Percentiles rank a stretch among this genome's conserved stretches.
These are phyloP conservation scores for Apaloderma vittatum DNA, from an alignment of 2,113 vertebrate species.

Conservation along the genomic window DNA sequence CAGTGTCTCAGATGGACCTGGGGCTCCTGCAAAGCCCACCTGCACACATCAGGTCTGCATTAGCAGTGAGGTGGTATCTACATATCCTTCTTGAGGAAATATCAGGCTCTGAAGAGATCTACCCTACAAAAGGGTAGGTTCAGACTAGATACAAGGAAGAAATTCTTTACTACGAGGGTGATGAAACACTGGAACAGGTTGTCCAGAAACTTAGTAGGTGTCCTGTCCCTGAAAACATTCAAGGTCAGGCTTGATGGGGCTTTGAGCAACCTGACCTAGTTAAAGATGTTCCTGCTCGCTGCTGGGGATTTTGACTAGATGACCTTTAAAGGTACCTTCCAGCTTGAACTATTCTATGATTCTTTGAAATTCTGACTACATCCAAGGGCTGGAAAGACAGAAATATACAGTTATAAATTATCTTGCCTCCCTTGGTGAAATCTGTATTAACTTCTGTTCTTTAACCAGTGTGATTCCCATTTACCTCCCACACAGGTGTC, in stretches of 20 bases:
- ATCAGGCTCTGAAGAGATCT: not conserved
- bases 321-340: not conserved
- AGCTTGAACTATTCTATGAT: not conserved
- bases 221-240: not conserved
- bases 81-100: not conserved
- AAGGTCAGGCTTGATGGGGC: rapidly evolving
- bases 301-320: not conserved
- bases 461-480: not conserved
- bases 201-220: not conserved
- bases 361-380: not conserved
- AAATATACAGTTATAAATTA: not conserved
- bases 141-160: not conserved
- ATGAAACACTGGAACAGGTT: not conserved
- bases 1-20: not conserved
- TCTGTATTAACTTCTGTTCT: not conserved
- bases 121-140: not conserved
- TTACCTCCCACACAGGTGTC: not conserved
- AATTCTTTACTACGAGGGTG: not conserved
- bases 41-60: not conserved
- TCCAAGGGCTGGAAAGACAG: not conserved
- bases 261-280: not conserved
- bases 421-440: not conserved
- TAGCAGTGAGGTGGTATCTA: not conserved
- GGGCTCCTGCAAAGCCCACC: not conserved
- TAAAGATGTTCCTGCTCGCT: not conserved